Conservation (phyloP, 2,113 vertebrate species). For the Lamprologus callipterus region DNA sequence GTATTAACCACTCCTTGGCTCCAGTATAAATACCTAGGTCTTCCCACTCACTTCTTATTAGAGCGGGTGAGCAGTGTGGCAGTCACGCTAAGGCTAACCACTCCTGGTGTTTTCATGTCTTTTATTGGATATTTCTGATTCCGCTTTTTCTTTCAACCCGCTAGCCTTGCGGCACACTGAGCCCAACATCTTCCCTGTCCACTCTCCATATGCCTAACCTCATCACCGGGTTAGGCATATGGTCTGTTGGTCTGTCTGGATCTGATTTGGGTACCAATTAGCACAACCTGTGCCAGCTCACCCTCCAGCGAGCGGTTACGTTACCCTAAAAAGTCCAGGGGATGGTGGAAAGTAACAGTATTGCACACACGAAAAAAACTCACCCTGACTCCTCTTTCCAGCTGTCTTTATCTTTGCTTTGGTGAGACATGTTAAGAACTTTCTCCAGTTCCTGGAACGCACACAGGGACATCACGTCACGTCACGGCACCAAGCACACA, state of each 20-base stretch:
- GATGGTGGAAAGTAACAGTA: background rate
- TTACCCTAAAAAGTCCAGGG: background rate
- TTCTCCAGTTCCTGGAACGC: conserved; percentile 80
- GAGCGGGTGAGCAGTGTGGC: background rate
- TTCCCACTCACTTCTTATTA: background rate
- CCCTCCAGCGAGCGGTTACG: background rate
- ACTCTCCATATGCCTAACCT: background rate
- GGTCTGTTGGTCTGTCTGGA: background rate
- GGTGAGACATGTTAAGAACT: conserved; percentile 80
- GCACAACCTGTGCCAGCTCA: background rate
- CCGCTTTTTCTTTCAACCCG: background rate
- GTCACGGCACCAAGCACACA: background rate
- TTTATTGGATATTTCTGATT: background rate
- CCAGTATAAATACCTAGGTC: background rate
- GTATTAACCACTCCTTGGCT: background rate
- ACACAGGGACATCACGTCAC: background rate
- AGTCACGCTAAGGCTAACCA: background rate
- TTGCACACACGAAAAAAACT: background rate
- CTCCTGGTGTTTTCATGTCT: background rate
- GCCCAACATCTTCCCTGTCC: background rate
- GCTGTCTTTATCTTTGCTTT: conserved; percentile 79
- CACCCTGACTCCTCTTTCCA: conserved; percentile 86
- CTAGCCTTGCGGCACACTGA: background rate
- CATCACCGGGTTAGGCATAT: background rate
- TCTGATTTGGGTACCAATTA: background rate